phyloP scores from a whole-genome alignment of 1,140 invertebrate genomes.

The Myzus persicae region DNA sequence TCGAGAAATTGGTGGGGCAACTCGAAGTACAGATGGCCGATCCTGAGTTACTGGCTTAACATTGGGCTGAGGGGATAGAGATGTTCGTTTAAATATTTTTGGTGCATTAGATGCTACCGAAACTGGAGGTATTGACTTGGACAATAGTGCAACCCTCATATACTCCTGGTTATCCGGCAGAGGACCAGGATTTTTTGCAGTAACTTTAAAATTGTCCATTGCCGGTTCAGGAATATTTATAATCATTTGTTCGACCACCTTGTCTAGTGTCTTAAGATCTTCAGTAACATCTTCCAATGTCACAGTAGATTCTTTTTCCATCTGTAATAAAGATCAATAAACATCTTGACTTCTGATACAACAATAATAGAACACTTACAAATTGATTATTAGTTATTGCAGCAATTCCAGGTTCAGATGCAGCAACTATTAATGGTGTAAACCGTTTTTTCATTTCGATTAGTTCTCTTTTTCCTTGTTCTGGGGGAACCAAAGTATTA shows the following conservation, averaged over 20 bases:
- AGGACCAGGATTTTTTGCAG: conserved; percentile 40
- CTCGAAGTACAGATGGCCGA: conserved; percentile 53
- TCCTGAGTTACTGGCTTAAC: conserved; percentile 37
- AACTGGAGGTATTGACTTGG: conserved; percentile 64
- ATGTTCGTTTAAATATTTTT: conserved; percentile 63
- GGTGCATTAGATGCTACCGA: conserved; percentile 62
- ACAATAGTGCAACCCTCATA: conserved; percentile 64
- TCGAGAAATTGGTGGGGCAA: conserved; percentile 38
- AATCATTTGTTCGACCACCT: conserved; percentile 62
- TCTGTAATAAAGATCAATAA: not conserved
- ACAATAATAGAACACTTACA: conserved; percentile 4
- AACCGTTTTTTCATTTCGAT: conserved; percentile 58
- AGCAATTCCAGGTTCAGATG: conserved; percentile 47
- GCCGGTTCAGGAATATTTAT: conserved; percentile 62
- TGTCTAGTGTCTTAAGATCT: conserved; percentile 62
- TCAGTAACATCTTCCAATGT: conserved; percentile 48
- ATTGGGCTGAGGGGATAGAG: conserved; percentile 36
- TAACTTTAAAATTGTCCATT: conserved; percentile 48
- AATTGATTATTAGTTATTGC: conserved; percentile 54
- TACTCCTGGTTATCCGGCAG: conserved; percentile 62
- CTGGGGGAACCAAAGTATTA: conserved; percentile 75
- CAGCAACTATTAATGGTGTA: conserved; percentile 49
- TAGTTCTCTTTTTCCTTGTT: conserved; percentile 58
- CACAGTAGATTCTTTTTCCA: conserved; percentile 42
- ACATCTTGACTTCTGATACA: not conserved